Base-by-base conservation (phyloP, 2,113 vertebrate genomes). In the Nothoprocta pentlandii region DNA sequence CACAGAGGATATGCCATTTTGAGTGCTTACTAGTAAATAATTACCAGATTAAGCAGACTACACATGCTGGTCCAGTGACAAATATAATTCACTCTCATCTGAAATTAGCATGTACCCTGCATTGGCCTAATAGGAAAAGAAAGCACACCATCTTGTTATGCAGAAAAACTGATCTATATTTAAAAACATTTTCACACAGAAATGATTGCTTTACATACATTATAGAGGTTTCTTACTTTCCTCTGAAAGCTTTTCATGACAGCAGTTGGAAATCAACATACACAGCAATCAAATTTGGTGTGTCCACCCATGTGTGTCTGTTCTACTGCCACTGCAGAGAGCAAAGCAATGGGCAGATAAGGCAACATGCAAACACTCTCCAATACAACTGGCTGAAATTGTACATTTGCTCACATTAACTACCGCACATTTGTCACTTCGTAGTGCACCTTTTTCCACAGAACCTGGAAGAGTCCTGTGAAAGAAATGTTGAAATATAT, bases 401-500 rank as follows among this genome's bases (percentile, higher is more conserved):
- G 39, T 21, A 77, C 36, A 39, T 39, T 39, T 39, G 16, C 26
- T 80, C 58, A 67, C 30, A 54, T 83, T 82, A 53, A n/a, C 2
- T 2, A 8, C 3, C 4, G 25, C 32, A 16, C 0, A 0, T 59
- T 41, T 69, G 9, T 30, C 16, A n/a, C 36, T 89, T 81, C 81
- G 78, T 41, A 20, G 88, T 32, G 4, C 3, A 23, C 0, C 2
- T 83, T 32, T 41, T 67, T 78, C 5, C 9, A 54, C 2, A 69
- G 30, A 63, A 20, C 20, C 51, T 62, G 13, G 7, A 16, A 68
- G 11, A 85, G 30, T 58, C 56, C 22, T 36, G 9, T 85, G 61
- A 59, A 67, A 61, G 19, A 73, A 10, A 78, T 78, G 49, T 92
- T 26, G 6, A 3, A 32, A 21, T n/a, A 8, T 63, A 49, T 51